phyloP scores from a whole-genome alignment of 2,888 invertebrate species.

The Tigriopus californicus region DNA sequence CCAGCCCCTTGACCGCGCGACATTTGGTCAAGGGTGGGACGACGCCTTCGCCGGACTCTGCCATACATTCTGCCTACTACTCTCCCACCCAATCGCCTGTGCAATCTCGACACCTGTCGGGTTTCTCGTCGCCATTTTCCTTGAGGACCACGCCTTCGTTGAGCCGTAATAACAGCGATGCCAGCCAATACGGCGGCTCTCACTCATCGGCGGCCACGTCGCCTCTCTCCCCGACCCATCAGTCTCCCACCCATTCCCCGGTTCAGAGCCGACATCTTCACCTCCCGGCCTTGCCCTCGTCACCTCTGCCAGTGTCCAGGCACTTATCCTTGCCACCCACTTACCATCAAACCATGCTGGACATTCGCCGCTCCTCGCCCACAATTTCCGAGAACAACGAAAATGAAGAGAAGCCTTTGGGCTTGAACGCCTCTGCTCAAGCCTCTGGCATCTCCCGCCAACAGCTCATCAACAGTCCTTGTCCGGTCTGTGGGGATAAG shows the following conservation, averaged over 20 bases:
- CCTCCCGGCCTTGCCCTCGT: constrained; percentile 19
- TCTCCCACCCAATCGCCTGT: constrained; percentile 72
- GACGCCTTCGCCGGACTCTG: constrained; percentile 69
- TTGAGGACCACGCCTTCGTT: constrained; percentile 55
- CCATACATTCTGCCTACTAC: constrained; percentile 70
- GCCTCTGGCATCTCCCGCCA: constrained; percentile 61
- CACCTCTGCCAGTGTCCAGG: constrained; percentile 18
- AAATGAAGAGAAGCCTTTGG: constrained; percentile 20
- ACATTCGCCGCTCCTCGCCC: neutral
- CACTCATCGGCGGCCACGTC: constrained; percentile 38
- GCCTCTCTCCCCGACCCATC: constrained; percentile 37
- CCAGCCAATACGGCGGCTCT: constrained; percentile 30
- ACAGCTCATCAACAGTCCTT: constrained; percentile 76
- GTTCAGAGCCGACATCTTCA: constrained; percentile 35
- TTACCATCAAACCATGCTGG: constrained; percentile 41
- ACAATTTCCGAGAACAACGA: constrained; percentile 17
- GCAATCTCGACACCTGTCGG: constrained; percentile 50
- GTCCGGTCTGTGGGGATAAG: constrained; percentile 86
- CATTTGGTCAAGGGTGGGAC: constrained; percentile 30
- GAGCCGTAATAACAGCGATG: constrained; percentile 74
- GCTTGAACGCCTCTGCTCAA: constrained; percentile 25
- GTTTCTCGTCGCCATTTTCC: constrained; percentile 24
- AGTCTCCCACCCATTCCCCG: constrained; percentile 67
- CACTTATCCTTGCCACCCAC: constrained; percentile 32
- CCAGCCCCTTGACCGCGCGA: constrained; percentile 15